These are phyloP conservation scores for Monoplex corrugatus DNA, from an alignment of 2,888 invertebrate genomes.

Conservation along the genomic window DNA sequence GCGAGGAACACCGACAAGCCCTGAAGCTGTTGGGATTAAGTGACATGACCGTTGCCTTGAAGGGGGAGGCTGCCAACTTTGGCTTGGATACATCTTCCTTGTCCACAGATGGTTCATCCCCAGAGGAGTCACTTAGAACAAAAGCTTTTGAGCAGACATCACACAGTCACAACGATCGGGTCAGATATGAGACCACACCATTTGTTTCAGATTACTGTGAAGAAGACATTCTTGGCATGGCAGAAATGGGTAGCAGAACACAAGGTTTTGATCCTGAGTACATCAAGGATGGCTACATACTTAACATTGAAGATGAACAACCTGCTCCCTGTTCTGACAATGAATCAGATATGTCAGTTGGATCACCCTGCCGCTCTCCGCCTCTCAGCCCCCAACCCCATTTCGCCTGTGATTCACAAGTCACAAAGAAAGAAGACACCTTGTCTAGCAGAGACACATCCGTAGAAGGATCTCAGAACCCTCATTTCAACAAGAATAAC, in stretches of 20 bases:
- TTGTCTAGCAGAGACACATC: neutral
- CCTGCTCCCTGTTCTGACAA: neutral
- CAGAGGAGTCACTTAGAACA: neutral
- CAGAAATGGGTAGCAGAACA: neutral
- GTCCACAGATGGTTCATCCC: neutral
- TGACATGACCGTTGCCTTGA: neutral
- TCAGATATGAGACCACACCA: neutral
- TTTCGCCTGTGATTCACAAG: neutral
- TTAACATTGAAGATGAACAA: neutral
- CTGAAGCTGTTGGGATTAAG: slow-evolving; percentile 19
- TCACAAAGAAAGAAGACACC: neutral
- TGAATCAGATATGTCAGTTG: neutral
- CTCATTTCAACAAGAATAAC: too few relatives aligned
- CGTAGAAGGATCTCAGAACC: neutral
- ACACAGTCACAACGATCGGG: neutral
- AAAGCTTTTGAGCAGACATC: neutral
- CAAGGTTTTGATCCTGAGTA: neutral
- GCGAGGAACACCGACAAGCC: neutral
- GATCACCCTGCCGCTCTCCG: neutral
- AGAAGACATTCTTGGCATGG: neutral
- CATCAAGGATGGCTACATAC: neutral
- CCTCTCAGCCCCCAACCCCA: neutral
- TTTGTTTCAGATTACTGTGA: slow-evolving; percentile 27
- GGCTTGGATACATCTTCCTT: neutral
- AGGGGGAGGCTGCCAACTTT: neutral